Percentiles rank a stretch among this genome's conserved stretches.
Conservation (phyloP, 2,113 vertebrate genomes). For the Turdus rufiventris region DNA sequence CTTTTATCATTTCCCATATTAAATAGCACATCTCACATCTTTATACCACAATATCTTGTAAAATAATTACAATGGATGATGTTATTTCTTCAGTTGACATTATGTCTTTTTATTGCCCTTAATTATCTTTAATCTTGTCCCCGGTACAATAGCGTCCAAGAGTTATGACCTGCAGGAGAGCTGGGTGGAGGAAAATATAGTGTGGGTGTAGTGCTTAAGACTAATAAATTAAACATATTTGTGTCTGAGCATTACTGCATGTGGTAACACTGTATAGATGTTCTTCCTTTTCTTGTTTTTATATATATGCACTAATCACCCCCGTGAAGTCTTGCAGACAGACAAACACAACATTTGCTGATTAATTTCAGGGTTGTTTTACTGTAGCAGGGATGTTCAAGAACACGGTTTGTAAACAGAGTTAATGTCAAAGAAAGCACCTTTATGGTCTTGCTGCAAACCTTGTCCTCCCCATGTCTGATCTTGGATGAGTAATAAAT, state of each 20-base stretch:
- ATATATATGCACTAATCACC: not conserved
- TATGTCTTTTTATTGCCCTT: not conserved
- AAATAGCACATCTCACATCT: not conserved
- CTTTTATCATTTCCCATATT: not conserved
- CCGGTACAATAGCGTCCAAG: not conserved
- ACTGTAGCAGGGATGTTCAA: not conserved
- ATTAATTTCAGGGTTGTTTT: not conserved
- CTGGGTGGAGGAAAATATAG: not conserved
- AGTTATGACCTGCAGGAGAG: not conserved
- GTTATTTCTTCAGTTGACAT: not conserved
- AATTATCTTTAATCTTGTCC: not conserved
- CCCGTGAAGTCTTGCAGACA: not conserved
- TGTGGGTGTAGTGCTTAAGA: not conserved
- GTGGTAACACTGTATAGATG: not conserved
- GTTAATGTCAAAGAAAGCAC: not conserved
- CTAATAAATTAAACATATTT: not conserved
- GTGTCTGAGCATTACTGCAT: not conserved
- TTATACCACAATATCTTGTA: not conserved
- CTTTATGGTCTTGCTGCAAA: not conserved
- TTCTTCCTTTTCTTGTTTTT: not conserved
- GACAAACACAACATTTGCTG: not conserved
- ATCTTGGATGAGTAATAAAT: not conserved
- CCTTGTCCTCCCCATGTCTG: rapidly evolving
- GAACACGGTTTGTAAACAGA: not conserved
- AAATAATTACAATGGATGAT: not conserved